phyloP scores from a whole-genome alignment of 2,888 invertebrate species.

The Acanthosepion pharaonis region DNA sequence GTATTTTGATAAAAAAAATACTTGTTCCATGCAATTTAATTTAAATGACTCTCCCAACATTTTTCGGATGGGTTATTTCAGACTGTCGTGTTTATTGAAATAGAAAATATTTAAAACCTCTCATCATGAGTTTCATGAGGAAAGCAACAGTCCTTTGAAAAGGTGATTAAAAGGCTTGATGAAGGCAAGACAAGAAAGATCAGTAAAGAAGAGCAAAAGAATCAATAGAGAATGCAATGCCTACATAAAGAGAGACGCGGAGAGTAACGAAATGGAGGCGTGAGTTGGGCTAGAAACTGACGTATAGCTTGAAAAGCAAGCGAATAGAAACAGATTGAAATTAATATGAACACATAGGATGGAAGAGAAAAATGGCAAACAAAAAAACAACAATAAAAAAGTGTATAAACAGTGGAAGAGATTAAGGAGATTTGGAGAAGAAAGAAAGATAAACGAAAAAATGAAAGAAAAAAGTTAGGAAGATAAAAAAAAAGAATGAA shows the following conservation, averaged over 20 bases:
- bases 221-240: background rate
- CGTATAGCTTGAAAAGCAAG: background rate
- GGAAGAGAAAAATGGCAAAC: too few relatives aligned
- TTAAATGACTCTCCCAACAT: background rate
- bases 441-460: too few relatives aligned
- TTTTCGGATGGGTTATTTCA: background rate
- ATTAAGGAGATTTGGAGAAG: too few relatives aligned
- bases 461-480: too few relatives aligned
- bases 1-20: background rate
- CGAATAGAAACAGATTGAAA: background rate
- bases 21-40: background rate
- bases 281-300: background rate
- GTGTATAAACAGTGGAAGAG: too few relatives aligned
- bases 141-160: background rate
- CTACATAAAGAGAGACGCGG: background rate
- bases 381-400: too few relatives aligned
- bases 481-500: too few relatives aligned
- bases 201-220: background rate
- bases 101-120: background rate
- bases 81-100: conserved; percentile 9
- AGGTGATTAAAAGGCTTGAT: background rate
- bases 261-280: background rate
- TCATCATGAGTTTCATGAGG: background rate
- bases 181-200: background rate
- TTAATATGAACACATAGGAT: too few relatives aligned